Conservation (phyloP, 2,113 vertebrate genomes). For the Oreochromis tanganicae region DNA sequence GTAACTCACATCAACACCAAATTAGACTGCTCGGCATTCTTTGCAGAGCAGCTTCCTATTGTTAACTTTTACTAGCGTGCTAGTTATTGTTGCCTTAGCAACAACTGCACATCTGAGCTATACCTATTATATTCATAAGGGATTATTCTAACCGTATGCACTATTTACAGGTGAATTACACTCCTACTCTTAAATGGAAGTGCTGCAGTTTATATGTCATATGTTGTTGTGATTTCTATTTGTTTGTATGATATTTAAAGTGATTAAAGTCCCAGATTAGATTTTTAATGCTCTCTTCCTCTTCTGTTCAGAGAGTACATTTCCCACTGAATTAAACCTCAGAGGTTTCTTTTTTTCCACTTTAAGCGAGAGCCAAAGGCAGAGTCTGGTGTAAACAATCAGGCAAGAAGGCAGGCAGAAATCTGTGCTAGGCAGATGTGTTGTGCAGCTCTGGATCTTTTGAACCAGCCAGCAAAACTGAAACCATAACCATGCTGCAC, state of each 20-base stretch:
- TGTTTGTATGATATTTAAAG: neutral
- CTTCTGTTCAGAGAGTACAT: neutral
- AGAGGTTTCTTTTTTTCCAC: neutral
- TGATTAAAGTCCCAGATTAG: neutral
- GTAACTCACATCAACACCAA: conserved; percentile 4
- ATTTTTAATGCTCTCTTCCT: neutral
- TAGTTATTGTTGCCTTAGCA: neutral
- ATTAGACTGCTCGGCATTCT: neutral
- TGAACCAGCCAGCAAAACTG: conserved; percentile 35
- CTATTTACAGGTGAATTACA: neutral
- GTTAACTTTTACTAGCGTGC: neutral
- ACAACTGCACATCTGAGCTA: neutral
- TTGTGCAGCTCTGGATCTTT: conserved; percentile 27
- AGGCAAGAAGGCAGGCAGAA: neutral
- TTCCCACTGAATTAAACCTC: neutral
- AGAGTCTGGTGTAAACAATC: neutral
- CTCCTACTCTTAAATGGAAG: neutral
- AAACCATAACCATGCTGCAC: conserved; percentile 52
- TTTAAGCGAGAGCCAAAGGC: neutral
- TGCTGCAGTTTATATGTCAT: neutral
- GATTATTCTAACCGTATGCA: neutral
- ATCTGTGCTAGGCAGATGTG: conserved; percentile 58
- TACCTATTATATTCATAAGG: neutral
- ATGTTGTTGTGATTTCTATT: neutral
- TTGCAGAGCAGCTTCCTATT: neutral